Conservation (phyloP, 1,140 invertebrate genomes). For the Gryon sp. region DNA sequence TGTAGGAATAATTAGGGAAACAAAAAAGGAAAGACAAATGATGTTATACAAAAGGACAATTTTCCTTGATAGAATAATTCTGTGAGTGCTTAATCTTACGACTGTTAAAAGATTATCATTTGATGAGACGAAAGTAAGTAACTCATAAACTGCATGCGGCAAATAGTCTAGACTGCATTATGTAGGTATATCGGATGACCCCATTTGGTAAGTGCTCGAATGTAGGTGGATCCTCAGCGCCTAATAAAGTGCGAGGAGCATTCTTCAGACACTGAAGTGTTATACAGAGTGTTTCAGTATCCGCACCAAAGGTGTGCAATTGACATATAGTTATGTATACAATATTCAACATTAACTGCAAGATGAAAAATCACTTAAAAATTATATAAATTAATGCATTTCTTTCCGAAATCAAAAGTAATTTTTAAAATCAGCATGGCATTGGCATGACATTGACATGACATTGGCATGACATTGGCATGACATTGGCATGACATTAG, state of each 20-base stretch:
- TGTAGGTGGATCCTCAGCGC: slow-evolving; percentile 66
- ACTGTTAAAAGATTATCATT: slow-evolving; percentile 56
- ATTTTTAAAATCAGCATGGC: too few species aligned
- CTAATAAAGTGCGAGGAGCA: slow-evolving; percentile 72
- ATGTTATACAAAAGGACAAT: too few species aligned
- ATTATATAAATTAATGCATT: too few species aligned
- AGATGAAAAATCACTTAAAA: too few species aligned
- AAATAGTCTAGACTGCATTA: slow-evolving; percentile 67
- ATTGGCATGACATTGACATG: too few species aligned
- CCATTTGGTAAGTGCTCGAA: slow-evolving; percentile 69
- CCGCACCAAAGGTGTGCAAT: slow-evolving; percentile 49
- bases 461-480: too few species aligned
- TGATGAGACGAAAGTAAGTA: slow-evolving; percentile 53
- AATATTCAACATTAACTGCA: background rate
- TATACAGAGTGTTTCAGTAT: slow-evolving; percentile 47
- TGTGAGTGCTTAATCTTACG: slow-evolving; percentile 23
- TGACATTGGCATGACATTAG: too few species aligned
- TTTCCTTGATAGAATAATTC: slow-evolving; percentile 24
- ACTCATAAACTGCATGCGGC: slow-evolving; percentile 61
- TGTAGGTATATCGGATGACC: slow-evolving; percentile 66
- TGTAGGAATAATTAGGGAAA: too few species aligned
- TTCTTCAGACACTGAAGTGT: slow-evolving; percentile 51
- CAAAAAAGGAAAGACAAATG: too few species aligned
- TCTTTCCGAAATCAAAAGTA: too few species aligned
- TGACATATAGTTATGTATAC: slow-evolving; percentile 50